These are phyloP conservation scores for Ctenoplectra terminalis DNA, from an alignment of 1,140 invertebrate species.

Conservation along the genomic window DNA sequence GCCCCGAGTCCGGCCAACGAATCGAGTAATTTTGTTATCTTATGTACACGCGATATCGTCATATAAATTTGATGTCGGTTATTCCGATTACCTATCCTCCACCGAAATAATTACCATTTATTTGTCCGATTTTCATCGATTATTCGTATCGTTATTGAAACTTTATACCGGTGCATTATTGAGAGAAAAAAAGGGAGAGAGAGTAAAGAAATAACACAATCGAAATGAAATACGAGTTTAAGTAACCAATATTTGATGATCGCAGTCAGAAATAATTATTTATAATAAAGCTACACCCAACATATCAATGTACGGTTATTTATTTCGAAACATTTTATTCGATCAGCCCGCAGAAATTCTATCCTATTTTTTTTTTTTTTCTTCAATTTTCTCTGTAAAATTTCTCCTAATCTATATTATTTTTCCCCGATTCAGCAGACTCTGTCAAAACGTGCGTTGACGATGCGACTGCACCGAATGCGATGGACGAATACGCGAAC, in stretches of 20 bases:
- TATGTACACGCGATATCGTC: slow-evolving; percentile 8
- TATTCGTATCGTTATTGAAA: neutral
- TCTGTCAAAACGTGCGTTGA: slow-evolving; percentile 39
- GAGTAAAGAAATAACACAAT: neutral
- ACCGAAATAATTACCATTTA: slow-evolving; percentile 21
- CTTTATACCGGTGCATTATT: neutral
- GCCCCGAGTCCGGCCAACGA: neutral
- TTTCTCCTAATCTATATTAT: neutral
- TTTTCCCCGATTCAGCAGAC: slow-evolving; percentile 26
- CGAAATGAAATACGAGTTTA: neutral
- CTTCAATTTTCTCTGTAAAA: neutral
- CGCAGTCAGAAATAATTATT: neutral
- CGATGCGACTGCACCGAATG: slow-evolving; percentile 17
- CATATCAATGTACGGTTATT: no score
- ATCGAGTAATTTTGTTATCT: slow-evolving; percentile 28
- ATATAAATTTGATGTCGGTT: neutral
- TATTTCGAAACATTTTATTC: neutral
- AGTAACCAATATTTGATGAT: no score
- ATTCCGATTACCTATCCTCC: slow-evolving; percentile 1
- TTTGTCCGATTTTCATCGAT: slow-evolving; percentile 12
- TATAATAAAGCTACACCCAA: neutral
- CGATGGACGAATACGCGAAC: slow-evolving; percentile 3
- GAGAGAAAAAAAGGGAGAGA: neutral
- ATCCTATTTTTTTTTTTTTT: neutral
- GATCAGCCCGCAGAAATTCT: neutral